phyloP scores from a whole-genome alignment of 2,888 invertebrate species.

The Rhodophaea formosa region DNA sequence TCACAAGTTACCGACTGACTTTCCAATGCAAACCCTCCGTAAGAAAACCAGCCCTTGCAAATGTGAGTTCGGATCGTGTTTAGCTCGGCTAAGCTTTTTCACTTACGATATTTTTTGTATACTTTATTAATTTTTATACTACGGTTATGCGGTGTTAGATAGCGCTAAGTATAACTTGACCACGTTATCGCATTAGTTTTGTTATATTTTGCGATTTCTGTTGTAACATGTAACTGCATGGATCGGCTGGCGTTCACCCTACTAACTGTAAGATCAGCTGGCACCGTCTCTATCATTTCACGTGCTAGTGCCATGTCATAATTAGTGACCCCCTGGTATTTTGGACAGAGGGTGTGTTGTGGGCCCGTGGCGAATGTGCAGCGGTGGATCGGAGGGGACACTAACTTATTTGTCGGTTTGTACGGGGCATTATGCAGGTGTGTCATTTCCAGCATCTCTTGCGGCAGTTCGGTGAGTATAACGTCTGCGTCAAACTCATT shows the following conservation, averaged over 20 bases:
- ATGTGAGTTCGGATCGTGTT: conserved; percentile 86
- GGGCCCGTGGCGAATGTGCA: conserved; percentile 55
- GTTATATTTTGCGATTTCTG: conserved; percentile 69
- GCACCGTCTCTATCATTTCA: conserved; percentile 38
- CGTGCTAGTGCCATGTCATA: conserved; percentile 60
- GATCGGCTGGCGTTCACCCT: conserved; percentile 55
- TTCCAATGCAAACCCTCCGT: conserved; percentile 93
- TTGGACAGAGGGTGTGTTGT: conserved; percentile 77
- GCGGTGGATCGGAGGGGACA: conserved; percentile 55
- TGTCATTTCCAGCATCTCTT: conserved; percentile 81
- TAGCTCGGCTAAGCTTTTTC: conserved; percentile 45
- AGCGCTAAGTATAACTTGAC: conserved; percentile 61
- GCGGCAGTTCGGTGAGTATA: conserved; percentile 79
- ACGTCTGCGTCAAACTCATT: conserved; percentile 38
- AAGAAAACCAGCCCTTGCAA: conserved; percentile 96
- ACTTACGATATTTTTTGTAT: conserved; percentile 39
- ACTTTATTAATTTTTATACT: conserved; percentile 46
- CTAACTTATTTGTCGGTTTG: conserved; percentile 64
- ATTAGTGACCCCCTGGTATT: conserved; percentile 69
- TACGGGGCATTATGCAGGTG: conserved; percentile 78
- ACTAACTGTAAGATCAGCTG: conserved; percentile 41
- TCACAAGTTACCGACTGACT: conserved; percentile 80
- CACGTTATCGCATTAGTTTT: conserved; percentile 65
- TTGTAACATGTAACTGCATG: conserved; percentile 71
- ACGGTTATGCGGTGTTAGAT: conserved; percentile 60